Evolutionary conservation across 2,113 vertebrate genomes (phyloP).

Genomic region (Gopherus flavomarginatus): DNA sequence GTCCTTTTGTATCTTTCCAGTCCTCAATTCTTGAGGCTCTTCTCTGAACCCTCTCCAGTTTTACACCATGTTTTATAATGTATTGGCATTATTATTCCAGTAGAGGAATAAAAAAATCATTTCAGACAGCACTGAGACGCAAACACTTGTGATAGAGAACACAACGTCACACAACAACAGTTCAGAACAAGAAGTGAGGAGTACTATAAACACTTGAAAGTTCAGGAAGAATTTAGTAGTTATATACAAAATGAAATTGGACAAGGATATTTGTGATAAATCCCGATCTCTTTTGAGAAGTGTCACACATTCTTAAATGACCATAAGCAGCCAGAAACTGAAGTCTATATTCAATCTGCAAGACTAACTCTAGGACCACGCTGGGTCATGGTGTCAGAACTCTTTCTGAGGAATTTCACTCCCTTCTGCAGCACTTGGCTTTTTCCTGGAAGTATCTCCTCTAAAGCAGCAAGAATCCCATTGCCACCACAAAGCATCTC

Average conservation of each 20-base stretch:
- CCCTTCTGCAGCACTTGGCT: accelerated
- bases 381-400: neutral
- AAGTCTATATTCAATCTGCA: no score
- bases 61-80: neutral
- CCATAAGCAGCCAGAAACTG: no score
- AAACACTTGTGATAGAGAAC: neutral
- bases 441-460: neutral
- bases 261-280: neutral
- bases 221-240: neutral
- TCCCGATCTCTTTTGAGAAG: neutral
- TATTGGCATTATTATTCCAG: neutral
- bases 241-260: neutral
- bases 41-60: neutral
- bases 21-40: neutral
- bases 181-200: slow-evolving; percentile 1
- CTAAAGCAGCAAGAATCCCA: neutral
- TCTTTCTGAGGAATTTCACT: neutral
- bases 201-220: neutral
- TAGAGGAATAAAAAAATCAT: neutral
- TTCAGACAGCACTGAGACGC: neutral
- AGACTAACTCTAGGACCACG: neutral
- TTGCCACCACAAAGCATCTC: no score
- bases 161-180: accelerated
- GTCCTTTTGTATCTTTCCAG: neutral
- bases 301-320: neutral